Evolutionary conservation across 2,888 invertebrate species (phyloP).

Genomic region (Pelosia muscerda): DNA sequence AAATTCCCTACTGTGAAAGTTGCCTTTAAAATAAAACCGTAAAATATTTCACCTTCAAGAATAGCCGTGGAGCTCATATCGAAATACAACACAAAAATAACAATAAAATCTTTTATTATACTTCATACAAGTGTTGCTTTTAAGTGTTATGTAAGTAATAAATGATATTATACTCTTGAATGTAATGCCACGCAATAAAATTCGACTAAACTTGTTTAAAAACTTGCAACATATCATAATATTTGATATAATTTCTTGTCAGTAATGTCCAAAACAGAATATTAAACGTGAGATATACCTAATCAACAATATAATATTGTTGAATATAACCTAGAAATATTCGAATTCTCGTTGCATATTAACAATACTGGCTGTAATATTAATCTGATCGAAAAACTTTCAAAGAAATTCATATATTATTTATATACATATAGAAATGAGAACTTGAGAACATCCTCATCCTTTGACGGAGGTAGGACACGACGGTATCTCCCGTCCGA

Average conservation of each 20-base stretch:
- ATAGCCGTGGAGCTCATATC: not conserved
- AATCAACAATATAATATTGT: not conserved
- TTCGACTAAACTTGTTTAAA: not conserved
- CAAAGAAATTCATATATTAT: no score
- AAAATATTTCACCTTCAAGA: not conserved
- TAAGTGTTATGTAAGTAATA: conserved; percentile 2
- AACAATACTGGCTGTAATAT: no score
- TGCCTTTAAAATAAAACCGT: conserved; percentile 3
- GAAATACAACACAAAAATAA: not conserved
- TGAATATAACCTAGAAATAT: not conserved
- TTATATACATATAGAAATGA: no score
- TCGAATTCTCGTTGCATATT: not conserved
- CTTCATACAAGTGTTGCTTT: not conserved
- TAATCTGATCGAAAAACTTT: no score
- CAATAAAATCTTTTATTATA: conserved; percentile 2
- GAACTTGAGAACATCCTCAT: no score
- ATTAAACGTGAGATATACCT: not conserved
- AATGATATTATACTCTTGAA: not conserved
- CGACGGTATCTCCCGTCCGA: no score
- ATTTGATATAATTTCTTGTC: not conserved
- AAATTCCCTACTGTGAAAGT: conserved; percentile 15
- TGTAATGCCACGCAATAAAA: not conserved
- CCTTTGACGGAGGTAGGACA: no score
- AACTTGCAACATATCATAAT: conserved; percentile 5
- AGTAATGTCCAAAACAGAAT: not conserved